Evolutionary conservation across 2,888 invertebrate species (phyloP).

Genomic region (Apamea sordens): DNA sequence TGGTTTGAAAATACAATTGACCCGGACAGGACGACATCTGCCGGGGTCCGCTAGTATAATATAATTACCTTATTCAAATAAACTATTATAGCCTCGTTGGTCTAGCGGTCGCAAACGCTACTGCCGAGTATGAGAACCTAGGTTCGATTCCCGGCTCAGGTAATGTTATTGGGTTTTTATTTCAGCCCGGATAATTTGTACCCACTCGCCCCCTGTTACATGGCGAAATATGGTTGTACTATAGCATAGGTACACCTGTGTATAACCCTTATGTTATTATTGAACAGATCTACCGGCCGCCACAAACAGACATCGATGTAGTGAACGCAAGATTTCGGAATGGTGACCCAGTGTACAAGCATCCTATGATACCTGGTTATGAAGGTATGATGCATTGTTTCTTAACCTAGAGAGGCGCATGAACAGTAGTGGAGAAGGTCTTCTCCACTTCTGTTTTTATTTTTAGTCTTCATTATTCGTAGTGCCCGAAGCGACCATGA

Average conservation of each 20-base stretch:
- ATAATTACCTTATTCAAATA: background rate
- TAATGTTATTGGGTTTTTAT: too few relatives aligned
- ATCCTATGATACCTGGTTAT: constrained; percentile 94
- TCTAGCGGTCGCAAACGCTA: too few relatives aligned
- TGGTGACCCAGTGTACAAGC: constrained; percentile 92
- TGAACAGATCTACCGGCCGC: constrained; percentile 90
- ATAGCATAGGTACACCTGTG: background rate
- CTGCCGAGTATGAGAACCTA: too few relatives aligned
- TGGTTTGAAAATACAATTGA: too few relatives aligned
- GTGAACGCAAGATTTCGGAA: constrained; percentile 92
- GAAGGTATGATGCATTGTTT: constrained; percentile 88
- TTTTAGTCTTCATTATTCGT: background rate
- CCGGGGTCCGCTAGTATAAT: too few relatives aligned
- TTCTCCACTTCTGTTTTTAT: background rate
- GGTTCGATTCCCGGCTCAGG: too few relatives aligned
- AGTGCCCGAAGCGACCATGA: background rate
- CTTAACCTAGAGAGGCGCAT: background rate
- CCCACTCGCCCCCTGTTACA: too few relatives aligned
- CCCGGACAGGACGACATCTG: too few relatives aligned
- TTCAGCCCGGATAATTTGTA: too few relatives aligned
- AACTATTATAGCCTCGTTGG: background rate
- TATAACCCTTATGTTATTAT: background rate
- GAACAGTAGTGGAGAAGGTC: background rate
- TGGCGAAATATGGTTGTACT: too few relatives aligned
- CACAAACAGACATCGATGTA: constrained; percentile 92